phyloP scores from a whole-genome alignment of 2,797 vertebrate species.

The Lagodon rhomboides region DNA sequence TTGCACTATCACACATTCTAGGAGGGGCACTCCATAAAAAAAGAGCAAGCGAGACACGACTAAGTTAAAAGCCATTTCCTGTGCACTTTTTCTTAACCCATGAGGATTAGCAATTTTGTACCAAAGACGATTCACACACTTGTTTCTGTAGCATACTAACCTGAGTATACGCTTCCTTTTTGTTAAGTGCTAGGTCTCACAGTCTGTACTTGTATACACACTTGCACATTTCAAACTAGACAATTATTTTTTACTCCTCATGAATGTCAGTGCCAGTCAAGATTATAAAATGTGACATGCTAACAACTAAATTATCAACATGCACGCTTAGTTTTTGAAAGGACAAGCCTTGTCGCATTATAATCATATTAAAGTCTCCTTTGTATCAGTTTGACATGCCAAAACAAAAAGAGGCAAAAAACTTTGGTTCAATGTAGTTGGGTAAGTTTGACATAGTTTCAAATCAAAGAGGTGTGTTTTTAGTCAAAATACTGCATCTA shows the following conservation, averaged over 20 bases:
- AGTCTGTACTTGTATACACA: not conserved
- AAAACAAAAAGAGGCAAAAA: not conserved
- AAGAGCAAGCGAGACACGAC: not conserved
- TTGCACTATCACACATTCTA: not conserved
- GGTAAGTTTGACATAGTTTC: not conserved
- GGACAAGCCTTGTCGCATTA: not conserved
- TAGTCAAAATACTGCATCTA: not conserved
- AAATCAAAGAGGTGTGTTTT: not conserved
- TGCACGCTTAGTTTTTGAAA: not conserved
- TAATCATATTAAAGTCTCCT: not conserved
- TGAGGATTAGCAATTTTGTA: slow-evolving; percentile 6
- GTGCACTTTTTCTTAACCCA: slow-evolving; percentile 3
- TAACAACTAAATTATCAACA: not conserved
- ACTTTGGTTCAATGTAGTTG: not conserved
- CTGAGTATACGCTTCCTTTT: not conserved
- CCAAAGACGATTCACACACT: not conserved
- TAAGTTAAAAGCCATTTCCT: slow-evolving; percentile 4
- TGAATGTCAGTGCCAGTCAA: not conserved
- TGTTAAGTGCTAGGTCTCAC: not conserved
- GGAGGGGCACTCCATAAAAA: not conserved
- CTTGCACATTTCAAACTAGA: not conserved
- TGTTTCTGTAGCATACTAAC: not conserved
- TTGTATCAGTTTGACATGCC: not conserved
- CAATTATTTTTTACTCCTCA: not conserved
- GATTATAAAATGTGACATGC: not conserved